Evolutionary conservation across 1,140 invertebrate species (phyloP), one percentile per base, ranked within the genome.

Genomic region (Cylas formicarius): DNA sequence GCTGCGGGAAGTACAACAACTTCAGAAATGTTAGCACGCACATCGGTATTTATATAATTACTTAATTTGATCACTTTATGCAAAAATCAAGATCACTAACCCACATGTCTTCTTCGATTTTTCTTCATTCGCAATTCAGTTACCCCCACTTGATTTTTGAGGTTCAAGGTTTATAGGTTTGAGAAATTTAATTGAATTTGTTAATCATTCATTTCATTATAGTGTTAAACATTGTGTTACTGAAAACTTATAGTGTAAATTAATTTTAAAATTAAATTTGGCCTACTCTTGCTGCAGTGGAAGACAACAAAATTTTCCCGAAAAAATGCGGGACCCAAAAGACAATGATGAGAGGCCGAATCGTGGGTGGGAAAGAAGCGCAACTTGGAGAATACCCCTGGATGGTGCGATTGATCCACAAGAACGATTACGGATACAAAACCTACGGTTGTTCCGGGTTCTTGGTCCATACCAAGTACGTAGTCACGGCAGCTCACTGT

Each of bases 401-500:
- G 62, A 40, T 65, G 51, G 58, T 55, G 0, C 52, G 62, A 36
- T 14, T 65, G 10, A 43, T 56, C 2, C 60, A 65, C 24, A 54
- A 50, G 27, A 56, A 51, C 41, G 29, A 29, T 13, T 34, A 45
- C 35, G 46, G 48, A 2, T 31, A 42, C 10, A 41, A 45, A 39
- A 52, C 32, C 3, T 46, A 37, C 9, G 72, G 71, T 29, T 77
- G 75, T 54, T 66, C 70, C 9, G 74, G 68, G 19, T 67, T 66
- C 31, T 50, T 77, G 4, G 67, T 77, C 11, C 63, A 64, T 22
- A 55, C 60, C 4, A 63, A 60, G 32, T 73, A 69, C 60, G 62
- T 76, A 2, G 40, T 77, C 5, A 76, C 75, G 4, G 75, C 75
- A 16, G 73, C 69, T 5, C 75, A 76, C 58, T 76, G 74, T 52